Conservation (phyloP, 2,797 vertebrate genomes). For the Cichlasoma orientale region DNA sequence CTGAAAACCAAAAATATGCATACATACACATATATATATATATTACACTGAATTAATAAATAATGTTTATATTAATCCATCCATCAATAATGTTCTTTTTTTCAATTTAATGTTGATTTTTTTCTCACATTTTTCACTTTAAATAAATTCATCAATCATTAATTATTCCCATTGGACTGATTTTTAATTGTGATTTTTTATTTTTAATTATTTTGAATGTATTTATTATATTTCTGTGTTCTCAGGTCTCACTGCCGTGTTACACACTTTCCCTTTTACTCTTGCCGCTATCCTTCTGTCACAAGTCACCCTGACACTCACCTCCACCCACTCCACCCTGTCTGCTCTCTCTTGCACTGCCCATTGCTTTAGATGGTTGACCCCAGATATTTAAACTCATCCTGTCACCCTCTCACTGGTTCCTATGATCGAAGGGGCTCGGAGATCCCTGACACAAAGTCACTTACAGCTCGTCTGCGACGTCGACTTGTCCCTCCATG, state of each 20-base stretch:
- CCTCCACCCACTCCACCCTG: no score
- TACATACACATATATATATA: no score
- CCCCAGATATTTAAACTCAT: no score
- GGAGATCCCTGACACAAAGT: not conserved
- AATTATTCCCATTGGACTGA: not conserved
- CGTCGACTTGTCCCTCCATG: constrained; percentile 92
- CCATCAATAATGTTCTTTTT: not conserved
- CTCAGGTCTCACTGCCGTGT: no score
- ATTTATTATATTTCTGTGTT: not conserved
- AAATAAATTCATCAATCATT: not conserved
- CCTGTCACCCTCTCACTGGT: no score
- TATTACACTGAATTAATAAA: no score
- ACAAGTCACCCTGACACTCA: no score
- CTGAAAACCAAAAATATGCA: not conserved
- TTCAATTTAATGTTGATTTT: not conserved
- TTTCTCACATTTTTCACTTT: not conserved
- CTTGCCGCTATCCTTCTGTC: accelerated
- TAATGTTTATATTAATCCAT: no score
- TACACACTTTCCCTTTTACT: accelerated
- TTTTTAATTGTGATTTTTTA: not conserved
- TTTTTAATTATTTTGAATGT: not conserved
- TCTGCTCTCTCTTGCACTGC: no score
- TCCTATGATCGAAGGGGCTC: not conserved
- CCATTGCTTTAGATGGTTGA: no score
- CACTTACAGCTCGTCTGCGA: constrained; percentile 95